phyloP scores from a whole-genome alignment of 2,797 vertebrate species.

The Numenius phaeopus region DNA sequence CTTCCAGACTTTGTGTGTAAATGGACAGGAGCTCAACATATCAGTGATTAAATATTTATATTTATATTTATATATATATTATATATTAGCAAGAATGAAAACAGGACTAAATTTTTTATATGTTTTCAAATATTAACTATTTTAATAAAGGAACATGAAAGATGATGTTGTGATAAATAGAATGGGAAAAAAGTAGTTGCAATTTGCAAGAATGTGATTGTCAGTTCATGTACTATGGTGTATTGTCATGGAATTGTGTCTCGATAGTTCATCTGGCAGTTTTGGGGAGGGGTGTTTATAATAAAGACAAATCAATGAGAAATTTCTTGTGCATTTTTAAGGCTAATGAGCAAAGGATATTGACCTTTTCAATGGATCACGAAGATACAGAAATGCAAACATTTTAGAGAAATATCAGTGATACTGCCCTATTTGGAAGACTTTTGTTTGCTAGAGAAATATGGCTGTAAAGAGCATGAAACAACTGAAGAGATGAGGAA shows the following conservation, averaged over 20 bases:
- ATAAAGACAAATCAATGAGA: not conserved
- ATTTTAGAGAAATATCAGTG: not conserved
- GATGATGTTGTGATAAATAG: not conserved
- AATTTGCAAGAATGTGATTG: not conserved
- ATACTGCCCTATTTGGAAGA: not conserved
- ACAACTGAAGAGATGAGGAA: not conserved
- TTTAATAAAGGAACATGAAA: not conserved
- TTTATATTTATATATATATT: not conserved
- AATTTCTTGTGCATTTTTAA: not conserved
- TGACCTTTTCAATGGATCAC: not conserved
- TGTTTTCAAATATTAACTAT: not conserved
- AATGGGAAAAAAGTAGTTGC: not conserved
- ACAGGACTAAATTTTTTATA: not conserved
- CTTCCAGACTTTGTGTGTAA: not conserved
- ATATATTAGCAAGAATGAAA: not conserved
- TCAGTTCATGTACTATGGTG: not conserved
- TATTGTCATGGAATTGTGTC: not conserved
- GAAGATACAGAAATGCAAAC: not conserved
- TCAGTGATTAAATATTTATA: not conserved
- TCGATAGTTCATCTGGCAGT: not conserved
- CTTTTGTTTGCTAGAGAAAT: not conserved
- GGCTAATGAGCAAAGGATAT: not conserved
- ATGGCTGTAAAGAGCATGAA: not conserved
- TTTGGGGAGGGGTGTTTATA: not conserved
- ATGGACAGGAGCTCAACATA: not conserved